Evolutionary conservation across 2,797 vertebrate species (phyloP).

Genomic region (Xerus rutilus): DNA sequence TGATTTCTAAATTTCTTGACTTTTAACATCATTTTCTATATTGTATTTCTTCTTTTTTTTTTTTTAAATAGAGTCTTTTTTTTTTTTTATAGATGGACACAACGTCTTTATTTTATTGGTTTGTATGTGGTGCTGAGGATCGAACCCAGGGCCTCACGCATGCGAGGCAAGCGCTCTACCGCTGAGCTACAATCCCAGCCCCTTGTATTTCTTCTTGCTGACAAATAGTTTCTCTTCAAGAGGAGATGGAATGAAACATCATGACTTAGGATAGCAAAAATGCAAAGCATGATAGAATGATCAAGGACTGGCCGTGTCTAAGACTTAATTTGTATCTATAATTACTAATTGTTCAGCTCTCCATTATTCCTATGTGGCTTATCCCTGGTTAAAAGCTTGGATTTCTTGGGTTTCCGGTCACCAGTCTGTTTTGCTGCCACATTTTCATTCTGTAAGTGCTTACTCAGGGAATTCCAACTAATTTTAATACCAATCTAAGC

Average conservation of each 20-base stretch:
- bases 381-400: background rate
- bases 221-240: background rate
- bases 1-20: slow-evolving; percentile 18
- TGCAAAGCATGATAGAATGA: background rate
- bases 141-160: no score
- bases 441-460: background rate
- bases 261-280: background rate
- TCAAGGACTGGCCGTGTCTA: background rate
- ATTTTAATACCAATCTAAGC: slow-evolving; percentile 58
- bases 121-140: no score
- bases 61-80: no score
- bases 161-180: no score
- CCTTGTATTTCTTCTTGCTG: background rate
- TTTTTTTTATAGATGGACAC: no score
- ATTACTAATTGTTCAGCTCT: background rate
- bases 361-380: background rate
- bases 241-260: background rate
- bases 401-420: background rate
- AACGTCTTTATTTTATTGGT: no score
- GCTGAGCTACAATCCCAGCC: no score
- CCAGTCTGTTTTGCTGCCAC: background rate
- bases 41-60: background rate
- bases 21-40: background rate
- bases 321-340: background rate
- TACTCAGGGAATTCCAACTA: slow-evolving; percentile 21